phyloP scores from a whole-genome alignment of 1,140 invertebrate genomes.

The Heterodera schachtii region DNA sequence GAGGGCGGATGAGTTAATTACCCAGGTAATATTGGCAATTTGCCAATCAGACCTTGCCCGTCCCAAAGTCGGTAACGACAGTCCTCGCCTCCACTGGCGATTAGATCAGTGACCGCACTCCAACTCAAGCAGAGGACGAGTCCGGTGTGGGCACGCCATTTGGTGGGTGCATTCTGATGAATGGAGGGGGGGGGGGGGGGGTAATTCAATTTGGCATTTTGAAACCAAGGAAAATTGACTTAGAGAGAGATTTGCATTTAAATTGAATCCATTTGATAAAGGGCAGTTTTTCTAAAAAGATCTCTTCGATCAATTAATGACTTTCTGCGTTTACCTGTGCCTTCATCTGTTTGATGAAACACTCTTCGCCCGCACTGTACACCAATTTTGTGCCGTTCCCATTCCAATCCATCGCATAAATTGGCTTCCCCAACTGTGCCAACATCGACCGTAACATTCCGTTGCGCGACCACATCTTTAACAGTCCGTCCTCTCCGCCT shows the following conservation, averaged over 20 bases:
- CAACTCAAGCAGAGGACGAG: conserved; percentile 84
- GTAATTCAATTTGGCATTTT: no score
- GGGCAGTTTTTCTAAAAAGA: no score
- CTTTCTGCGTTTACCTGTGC: conserved; percentile 76
- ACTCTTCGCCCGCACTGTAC: conserved; percentile 79
- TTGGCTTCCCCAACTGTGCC: conserved; percentile 76
- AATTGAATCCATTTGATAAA: no score
- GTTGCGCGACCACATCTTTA: conserved; percentile 94
- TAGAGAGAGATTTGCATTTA: no score
- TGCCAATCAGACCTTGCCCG: conserved; percentile 70
- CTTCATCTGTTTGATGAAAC: conserved; percentile 86
- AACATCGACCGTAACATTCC: conserved; percentile 90
- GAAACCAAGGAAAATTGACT: no score
- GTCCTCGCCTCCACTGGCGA: conserved; percentile 92
- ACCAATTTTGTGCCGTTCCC: conserved; percentile 81
- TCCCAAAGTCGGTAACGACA: conserved; percentile 91
- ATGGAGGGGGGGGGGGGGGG: no score
- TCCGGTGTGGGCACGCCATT: conserved; percentile 96
- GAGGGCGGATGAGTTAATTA: background rate
- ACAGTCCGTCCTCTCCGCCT: conserved; percentile 91
- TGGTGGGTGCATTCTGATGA: conserved; percentile 62
- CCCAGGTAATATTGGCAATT: background rate
- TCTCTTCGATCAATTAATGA: background rate
- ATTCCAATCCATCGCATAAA: conserved; percentile 84
- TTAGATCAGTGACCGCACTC: conserved; percentile 82